These are phyloP conservation scores for Cygnus buccinator DNA, from an alignment of 2,113 vertebrate genomes.

Conservation along the genomic window DNA sequence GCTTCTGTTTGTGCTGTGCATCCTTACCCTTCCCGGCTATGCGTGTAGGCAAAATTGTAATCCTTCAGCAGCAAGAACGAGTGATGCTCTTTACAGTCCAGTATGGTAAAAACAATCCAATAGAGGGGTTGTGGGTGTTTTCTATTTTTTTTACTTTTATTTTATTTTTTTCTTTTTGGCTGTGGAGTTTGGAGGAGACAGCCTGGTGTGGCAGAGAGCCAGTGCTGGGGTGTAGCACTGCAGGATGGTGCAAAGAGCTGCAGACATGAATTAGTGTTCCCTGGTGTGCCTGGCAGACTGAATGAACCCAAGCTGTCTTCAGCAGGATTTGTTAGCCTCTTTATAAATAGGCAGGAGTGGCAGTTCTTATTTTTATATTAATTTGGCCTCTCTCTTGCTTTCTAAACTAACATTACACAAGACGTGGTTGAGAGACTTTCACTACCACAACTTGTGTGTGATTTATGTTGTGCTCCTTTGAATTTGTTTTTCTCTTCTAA, in stretches of 20 bases:
- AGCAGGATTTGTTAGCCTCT: slow-evolving; percentile 34
- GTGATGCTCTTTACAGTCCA: not conserved
- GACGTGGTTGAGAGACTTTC: not conserved
- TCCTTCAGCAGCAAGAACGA: not conserved
- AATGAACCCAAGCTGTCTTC: slow-evolving; percentile 5
- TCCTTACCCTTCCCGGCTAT: not conserved
- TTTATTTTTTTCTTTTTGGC: not conserved
- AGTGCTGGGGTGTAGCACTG: not conserved
- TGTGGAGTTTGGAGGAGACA: not conserved
- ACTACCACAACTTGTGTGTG: not conserved
- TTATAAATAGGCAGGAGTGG: not conserved
- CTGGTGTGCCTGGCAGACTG: slow-evolving; percentile 33
- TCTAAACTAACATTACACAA: not conserved
- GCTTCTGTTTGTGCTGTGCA: not conserved
- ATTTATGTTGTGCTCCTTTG: not conserved
- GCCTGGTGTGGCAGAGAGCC: not conserved
- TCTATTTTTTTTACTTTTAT: not conserved
- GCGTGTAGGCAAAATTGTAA: not conserved
- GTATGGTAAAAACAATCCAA: not conserved
- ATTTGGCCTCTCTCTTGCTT: not conserved
- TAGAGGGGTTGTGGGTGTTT: not conserved
- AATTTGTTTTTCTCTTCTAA: not conserved
- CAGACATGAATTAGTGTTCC: slow-evolving; percentile 12
- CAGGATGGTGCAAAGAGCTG: slow-evolving; percentile 9
- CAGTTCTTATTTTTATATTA: not conserved